A percentile compares a stretch with the other conserved stretches of the same genome.
These are phyloP conservation scores for Leptinotarsa lineolata DNA, from an alignment of 1,140 invertebrate species.

Conservation along the genomic window DNA sequence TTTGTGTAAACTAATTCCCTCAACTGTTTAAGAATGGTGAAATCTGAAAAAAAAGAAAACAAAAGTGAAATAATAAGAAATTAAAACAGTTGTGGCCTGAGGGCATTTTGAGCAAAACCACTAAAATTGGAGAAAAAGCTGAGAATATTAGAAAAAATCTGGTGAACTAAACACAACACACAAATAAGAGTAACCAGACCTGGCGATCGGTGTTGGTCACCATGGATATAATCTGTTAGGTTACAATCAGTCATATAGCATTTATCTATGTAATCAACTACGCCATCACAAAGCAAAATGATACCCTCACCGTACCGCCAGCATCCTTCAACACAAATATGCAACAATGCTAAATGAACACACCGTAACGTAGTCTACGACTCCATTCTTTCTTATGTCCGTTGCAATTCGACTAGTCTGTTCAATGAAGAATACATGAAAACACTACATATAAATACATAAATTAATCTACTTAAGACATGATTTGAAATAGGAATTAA, in stretches of 20 bases:
- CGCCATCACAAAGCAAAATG: constrained; percentile 43
- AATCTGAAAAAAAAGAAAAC: constrained; percentile 31
- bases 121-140: constrained; percentile 46
- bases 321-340: constrained; percentile 46
- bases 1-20: background rate
- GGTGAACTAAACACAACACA: constrained; percentile 50
- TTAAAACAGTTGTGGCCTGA: constrained; percentile 47
- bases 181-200: constrained; percentile 35
- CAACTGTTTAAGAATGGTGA: background rate
- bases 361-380: constrained; percentile 10
- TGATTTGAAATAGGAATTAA: constrained; percentile 39
- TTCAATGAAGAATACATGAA: constrained; percentile 48
- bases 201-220: constrained; percentile 33
- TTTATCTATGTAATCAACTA: constrained; percentile 40
- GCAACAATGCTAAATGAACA: constrained; percentile 43
- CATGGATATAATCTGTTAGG: constrained; percentile 34
- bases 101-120: constrained; percentile 50
- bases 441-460: constrained; percentile 54
- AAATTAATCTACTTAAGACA: constrained; percentile 47
- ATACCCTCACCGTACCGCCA: constrained; percentile 36
- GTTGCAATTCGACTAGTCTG: constrained; percentile 51
- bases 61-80: constrained; percentile 34
- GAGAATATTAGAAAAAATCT: constrained; percentile 45
- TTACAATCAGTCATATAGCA: constrained; percentile 37
- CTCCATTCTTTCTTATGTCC: constrained; percentile 31